A percentile compares a stretch with the other conserved stretches of the same genome.
Evolutionary conservation across 1,140 invertebrate genomes (phyloP).

Genomic region (Pseudomyrmex concolor): DNA sequence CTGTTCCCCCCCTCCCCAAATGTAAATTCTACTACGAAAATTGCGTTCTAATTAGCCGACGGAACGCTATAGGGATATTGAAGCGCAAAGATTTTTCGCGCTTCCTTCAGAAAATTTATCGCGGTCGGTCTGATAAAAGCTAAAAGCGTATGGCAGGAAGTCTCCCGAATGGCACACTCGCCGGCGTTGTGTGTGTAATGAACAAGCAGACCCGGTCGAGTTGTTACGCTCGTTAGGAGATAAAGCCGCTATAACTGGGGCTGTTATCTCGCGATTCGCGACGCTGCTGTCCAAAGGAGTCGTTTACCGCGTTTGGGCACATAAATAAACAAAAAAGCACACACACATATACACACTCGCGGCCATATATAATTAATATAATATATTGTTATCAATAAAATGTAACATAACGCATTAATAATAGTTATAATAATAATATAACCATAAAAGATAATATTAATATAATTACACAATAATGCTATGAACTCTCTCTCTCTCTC

Average conservation of each 20-base stretch:
- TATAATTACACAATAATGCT: constrained; percentile 81
- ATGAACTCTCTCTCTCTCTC: constrained; percentile 49
- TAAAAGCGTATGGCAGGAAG: constrained; percentile 34
- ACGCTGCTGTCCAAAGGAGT: constrained; percentile 30
- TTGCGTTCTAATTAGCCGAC: constrained; percentile 11
- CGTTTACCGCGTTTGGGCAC: constrained; percentile 54
- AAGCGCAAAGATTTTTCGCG: constrained; percentile 22
- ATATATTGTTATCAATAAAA: constrained; percentile 85
- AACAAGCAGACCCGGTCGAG: constrained; percentile 1
- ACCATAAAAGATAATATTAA: constrained; percentile 79
- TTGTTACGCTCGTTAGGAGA: constrained; percentile 24
- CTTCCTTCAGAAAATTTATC: constrained; percentile 14
- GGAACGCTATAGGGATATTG: constrained; percentile 8
- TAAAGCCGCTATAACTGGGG: constrained; percentile 23
- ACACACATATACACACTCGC: constrained; percentile 29
- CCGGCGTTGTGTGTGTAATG: neutral
- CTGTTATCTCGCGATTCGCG: neutral
- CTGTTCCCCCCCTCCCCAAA: neutral
- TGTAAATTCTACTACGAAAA: constrained; percentile 25
- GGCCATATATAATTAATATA: constrained; percentile 79
- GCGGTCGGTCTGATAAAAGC: constrained; percentile 41
- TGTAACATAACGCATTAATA: constrained; percentile 85
- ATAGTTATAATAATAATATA: constrained; percentile 76
- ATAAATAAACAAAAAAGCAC: constrained; percentile 71
- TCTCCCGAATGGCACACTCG: constrained; percentile 27